Conservation (phyloP, 2,113 vertebrate species). For the Hipposideros armiger region DNA sequence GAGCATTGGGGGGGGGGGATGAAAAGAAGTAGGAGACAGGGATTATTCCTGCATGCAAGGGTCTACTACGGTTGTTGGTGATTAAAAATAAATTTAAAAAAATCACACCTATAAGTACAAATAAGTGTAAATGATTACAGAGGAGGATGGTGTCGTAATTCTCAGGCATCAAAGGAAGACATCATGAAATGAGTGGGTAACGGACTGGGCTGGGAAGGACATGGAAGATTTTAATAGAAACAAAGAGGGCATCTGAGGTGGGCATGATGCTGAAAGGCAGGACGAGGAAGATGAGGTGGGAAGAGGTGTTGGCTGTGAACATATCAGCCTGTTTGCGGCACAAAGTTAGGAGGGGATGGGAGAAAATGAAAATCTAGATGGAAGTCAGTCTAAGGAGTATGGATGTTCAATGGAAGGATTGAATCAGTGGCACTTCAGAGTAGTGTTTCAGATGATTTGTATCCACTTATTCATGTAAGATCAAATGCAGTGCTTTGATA, state of each 20-base stretch:
- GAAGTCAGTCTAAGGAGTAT: background rate
- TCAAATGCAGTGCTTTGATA: background rate
- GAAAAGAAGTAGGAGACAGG: background rate
- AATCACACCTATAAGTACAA: background rate
- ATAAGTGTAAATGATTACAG: background rate
- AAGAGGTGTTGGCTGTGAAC: background rate
- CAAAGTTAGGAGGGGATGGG: background rate
- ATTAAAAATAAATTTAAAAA: background rate
- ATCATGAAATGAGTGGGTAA: background rate
- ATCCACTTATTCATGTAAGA: background rate
- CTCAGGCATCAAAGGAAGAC: background rate
- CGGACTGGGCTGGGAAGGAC: background rate
- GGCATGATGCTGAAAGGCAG: too few relatives aligned
- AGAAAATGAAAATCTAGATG: background rate
- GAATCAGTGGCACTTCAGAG: background rate
- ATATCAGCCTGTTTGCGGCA: background rate
- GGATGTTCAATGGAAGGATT: background rate
- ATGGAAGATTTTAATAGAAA: slow-evolving; percentile 20
- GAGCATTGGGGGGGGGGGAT: background rate
- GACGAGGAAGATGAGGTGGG: background rate
- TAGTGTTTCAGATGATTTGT: slow-evolving; percentile 35
- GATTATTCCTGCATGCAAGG: background rate
- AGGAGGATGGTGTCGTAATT: background rate
- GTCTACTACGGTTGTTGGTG: background rate
- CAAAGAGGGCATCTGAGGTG: background rate